These are phyloP conservation scores for Leucozona laternaria DNA, from an alignment of 2,888 invertebrate genomes.

Conservation along the genomic window DNA sequence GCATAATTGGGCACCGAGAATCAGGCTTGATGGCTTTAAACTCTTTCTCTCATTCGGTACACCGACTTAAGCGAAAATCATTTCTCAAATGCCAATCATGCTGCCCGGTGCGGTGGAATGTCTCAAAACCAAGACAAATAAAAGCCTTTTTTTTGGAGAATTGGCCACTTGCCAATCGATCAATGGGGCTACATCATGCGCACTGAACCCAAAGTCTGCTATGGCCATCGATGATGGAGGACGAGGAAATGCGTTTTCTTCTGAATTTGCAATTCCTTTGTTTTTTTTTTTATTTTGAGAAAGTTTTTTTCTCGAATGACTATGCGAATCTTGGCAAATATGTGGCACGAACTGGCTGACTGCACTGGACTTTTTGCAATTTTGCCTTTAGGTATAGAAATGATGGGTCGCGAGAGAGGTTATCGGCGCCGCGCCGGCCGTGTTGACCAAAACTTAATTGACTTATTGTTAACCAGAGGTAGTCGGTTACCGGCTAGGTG, in stretches of 20 bases:
- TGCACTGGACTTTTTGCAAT: neutral
- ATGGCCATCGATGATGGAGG: constrained; percentile 2
- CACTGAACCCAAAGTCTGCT: constrained; percentile 10
- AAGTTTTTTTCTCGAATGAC: constrained; percentile 54
- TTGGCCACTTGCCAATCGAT: constrained; percentile 67
- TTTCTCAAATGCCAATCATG: constrained; percentile 61
- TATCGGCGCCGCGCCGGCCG: constrained; percentile 29
- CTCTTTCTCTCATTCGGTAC: constrained; percentile 15
- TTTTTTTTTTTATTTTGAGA: constrained; percentile 56
- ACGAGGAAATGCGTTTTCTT: constrained; percentile 29
- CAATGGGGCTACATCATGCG: constrained; percentile 53
- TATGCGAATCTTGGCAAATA: constrained; percentile 34
- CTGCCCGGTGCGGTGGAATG: constrained; percentile 40
- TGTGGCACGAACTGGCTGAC: constrained; percentile 52
- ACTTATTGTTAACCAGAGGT: constrained; percentile 53
- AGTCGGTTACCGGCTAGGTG: neutral
- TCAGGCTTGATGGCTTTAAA: constrained; percentile 4
- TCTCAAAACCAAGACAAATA: constrained; percentile 14
- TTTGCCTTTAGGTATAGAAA: neutral
- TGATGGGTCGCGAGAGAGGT: constrained; percentile 36
- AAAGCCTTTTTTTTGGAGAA: constrained; percentile 38
- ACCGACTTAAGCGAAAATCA: constrained; percentile 13
- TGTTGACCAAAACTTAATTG: constrained; percentile 57
- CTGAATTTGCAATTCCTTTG: neutral
- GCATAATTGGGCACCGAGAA: constrained; percentile 54